Conservation (phyloP, 2,113 vertebrate genomes). For the Lasiurus cinereus region DNA sequence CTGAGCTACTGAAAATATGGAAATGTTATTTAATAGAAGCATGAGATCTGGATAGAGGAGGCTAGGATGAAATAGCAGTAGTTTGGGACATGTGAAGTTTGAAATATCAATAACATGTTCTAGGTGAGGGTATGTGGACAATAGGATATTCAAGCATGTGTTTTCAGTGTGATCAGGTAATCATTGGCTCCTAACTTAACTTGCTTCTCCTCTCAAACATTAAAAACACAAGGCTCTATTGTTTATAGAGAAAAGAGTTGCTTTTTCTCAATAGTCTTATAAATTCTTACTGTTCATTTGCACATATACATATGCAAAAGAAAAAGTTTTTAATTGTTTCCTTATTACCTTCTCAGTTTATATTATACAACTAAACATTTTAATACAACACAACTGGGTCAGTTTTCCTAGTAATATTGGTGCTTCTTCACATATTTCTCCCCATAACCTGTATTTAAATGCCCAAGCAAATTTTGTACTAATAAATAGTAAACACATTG, state of each 20-base stretch:
- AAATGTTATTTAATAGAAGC: neutral
- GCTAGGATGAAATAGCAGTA: neutral
- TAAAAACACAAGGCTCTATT: neutral
- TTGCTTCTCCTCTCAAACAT: neutral
- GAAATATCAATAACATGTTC: neutral
- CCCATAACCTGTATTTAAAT: neutral
- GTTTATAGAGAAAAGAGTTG: neutral
- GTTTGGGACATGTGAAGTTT: neutral
- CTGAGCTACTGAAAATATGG: neutral
- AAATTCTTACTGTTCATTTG: neutral
- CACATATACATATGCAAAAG: neutral
- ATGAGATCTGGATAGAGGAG: neutral
- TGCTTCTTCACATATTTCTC: neutral
- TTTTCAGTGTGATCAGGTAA: neutral
- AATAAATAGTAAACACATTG: neutral
- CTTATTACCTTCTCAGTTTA: neutral
- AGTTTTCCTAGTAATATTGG: neutral
- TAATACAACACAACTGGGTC: neutral
- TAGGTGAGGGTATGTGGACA: neutral
- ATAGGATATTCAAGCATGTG: neutral
- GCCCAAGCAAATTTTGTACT: neutral
- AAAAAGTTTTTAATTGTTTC: neutral
- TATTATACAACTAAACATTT: neutral
- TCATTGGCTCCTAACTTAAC: neutral
- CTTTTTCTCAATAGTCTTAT: neutral